Base-by-base conservation (phyloP, 1,140 invertebrate species). In the Cyphomyrmex costatus region DNA sequence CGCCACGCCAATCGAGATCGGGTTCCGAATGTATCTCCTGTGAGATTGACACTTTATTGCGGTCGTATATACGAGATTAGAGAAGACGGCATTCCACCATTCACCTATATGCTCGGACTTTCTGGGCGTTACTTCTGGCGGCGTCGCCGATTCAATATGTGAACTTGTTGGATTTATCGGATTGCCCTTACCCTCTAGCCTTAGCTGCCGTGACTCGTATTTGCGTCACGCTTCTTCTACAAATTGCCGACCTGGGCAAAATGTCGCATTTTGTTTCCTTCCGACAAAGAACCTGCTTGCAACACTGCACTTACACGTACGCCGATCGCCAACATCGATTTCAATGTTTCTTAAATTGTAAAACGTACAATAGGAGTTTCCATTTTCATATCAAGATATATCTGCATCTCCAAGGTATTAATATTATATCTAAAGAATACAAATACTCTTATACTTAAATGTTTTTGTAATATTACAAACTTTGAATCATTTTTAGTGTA, bases 21-120 rank as follows among this genome's bases (percentile, higher is more conserved):
- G 58, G 7, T 49, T 60, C 5, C 60, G 27, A 63, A 63, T 46
- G 61, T 33, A 66, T 71, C 51, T 73, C 42, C 42, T 19, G 10
- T 42, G 30, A 53, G 83, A 85, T 78, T 79, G 83, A 85, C 83
- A 85, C 83, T 85, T 85, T 85, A 85, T 85, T 85, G 83, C 83
- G 68, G 68, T 73, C 79, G 68, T 83, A 85, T 85, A 78, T 78
- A 78, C 73, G 83, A 85, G 83, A 85, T 85, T 85, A 85, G 74
- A 16, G 60, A 19, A 85, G 46, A 79, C 58, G 58, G 33, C 71
- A 85, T 85, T 85, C 83, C 83, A 19, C 58, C 60, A 53, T 85
- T 16, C 82, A 36, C 36, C 53, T 84, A 63, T 84, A 63, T 61
- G 33, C 58, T 63, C 73, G 82, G 58, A 77, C 83, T 66, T 42